Conservation (phyloP, 2,113 vertebrate species). For the Rhynchomys soricoides region DNA sequence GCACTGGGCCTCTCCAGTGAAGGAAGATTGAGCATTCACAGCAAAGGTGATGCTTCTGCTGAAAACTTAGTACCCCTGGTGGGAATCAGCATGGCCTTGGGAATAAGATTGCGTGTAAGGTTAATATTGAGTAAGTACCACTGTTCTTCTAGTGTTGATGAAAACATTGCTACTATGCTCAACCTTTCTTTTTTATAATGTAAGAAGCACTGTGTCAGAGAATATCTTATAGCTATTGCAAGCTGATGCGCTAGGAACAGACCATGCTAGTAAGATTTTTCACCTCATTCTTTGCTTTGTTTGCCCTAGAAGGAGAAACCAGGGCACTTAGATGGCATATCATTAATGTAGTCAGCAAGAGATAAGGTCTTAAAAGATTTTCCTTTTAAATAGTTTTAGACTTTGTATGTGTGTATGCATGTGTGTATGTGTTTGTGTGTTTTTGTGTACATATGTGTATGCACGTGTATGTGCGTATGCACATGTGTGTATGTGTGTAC, state of each 20-base stretch:
- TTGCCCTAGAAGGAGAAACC: constrained; percentile 4
- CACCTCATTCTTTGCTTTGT: not conserved
- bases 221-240: not conserved
- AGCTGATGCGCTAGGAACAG: not conserved
- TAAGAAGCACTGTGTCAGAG: not conserved
- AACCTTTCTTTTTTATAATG: not conserved
- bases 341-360: not conserved
- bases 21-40: not conserved
- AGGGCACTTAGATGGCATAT: not conserved
- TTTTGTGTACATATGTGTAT: not conserved
- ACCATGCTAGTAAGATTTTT: not conserved
- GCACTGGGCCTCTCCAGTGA: not conserved
- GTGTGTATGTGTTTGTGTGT: not conserved
- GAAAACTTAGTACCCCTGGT: not conserved
- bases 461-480: not conserved
- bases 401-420: not conserved
- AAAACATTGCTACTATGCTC: not conserved
- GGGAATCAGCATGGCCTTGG: not conserved
- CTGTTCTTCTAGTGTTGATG: not conserved
- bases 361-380: not conserved
- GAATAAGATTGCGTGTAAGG: not conserved
- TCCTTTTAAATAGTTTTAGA: not conserved
- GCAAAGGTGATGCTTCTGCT: not conserved
- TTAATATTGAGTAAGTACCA: not conserved
- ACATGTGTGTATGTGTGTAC: not conserved